A percentile compares a stretch with the other conserved stretches of the same genome.
Evolutionary conservation across 2,888 invertebrate species (phyloP).

Genomic region (Parascotia fuliginaria): DNA sequence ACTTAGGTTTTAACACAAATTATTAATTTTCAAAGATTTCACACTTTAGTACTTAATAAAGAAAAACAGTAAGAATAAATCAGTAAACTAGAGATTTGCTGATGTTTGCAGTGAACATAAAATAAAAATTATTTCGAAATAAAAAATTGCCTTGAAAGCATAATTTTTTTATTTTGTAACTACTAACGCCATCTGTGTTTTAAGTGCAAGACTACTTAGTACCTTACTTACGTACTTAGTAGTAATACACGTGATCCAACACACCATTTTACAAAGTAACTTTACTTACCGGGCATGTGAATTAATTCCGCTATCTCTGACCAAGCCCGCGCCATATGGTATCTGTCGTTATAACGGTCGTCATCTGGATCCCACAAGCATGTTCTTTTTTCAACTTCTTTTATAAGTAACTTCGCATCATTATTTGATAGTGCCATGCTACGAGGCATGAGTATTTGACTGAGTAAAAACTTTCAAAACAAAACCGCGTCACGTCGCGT

Average conservation of each 20-base stretch:
- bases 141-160: neutral
- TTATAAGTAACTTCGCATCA: conserved; percentile 39
- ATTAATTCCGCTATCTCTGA: conserved; percentile 47
- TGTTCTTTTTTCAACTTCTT: conserved; percentile 50
- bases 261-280: no score
- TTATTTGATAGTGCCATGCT: conserved; percentile 28
- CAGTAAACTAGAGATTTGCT: no score
- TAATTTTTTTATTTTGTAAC: neutral
- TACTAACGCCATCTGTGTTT: conserved; percentile 41
- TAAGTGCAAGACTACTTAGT: neutral
- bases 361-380: conserved; percentile 58
- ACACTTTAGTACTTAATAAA: no score
- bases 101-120: no score
- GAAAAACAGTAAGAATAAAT: no score
- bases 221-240: no score
- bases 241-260: no score
- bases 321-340: conserved; percentile 51
- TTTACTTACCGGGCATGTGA: conserved; percentile 54
- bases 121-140: neutral
- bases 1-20: no score
- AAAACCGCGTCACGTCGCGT: conserved; percentile 35
- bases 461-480: conserved; percentile 18
- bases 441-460: conserved; percentile 24
- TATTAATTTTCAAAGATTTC: no score
- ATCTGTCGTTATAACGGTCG: conserved; percentile 52